Evolutionary conservation across 2,888 invertebrate genomes (phyloP), one percentile per base, ranked within the genome.

Genomic region (Hydrotaea cyrtoneurina): DNA sequence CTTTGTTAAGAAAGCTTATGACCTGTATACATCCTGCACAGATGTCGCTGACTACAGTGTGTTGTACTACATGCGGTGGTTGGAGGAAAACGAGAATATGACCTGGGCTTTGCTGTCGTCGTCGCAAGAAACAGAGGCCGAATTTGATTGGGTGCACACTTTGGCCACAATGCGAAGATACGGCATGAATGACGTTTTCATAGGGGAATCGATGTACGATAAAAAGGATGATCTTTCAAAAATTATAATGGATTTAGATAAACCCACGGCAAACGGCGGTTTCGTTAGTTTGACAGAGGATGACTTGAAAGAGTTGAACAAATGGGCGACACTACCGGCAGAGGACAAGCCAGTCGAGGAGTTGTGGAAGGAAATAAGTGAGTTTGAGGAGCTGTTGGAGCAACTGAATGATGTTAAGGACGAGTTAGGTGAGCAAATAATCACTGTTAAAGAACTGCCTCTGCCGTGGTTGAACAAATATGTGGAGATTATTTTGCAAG

Each of bases 121-220:
- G 66, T 73, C 78, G 3, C 19, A 23, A 3, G 23, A 46, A 0
- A 13, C 50, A 0, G 72, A 64, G 2, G 43, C 50, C 53, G 0
- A 46, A 3, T 86, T 75, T 36, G 82, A 87, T 77, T 88, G 88
- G 88, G 59, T 86, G 8, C 50, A 78, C 15, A 83, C 81, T 72
- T 62, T 87, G 83, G 87, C 79, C 0, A 81, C 83, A 73, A 50
- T 88, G 71, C 81, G 87, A 3, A 83, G 66, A 4, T 88, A 87
- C 62, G 88, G 87, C 2, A 31, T 88, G 3, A 87, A 86, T 71
- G 85, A 86, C 7, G 74, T 88, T 0, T 82, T 88, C 15, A 36
- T 88, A 19, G 86, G 86, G 15, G 82, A 86, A 75, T 81, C 78
- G 0, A 53, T 87, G 82, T 31, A 75, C 72, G 23, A 78, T 59